These are phyloP conservation scores for Heliconius himera DNA, from an alignment of 1,140 invertebrate genomes.

Conservation along the genomic window DNA sequence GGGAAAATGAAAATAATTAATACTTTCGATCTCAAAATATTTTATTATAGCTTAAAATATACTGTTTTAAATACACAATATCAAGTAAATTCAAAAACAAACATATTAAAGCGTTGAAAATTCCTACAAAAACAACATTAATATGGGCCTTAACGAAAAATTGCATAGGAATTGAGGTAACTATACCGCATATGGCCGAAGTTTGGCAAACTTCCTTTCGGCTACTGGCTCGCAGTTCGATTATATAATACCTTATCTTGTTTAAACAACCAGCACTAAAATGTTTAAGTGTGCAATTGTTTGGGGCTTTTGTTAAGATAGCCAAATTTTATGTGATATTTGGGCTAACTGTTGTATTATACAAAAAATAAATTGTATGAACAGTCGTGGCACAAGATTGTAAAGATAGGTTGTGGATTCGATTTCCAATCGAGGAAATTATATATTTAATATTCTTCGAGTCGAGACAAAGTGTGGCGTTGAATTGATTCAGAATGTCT, in stretches of 20 bases:
- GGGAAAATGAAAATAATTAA: no score
- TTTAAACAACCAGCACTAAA: slow-evolving; percentile 18
- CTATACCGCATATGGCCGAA: slow-evolving; percentile 44
- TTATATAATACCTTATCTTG: slow-evolving; percentile 30
- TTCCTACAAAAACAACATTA: slow-evolving; percentile 31
- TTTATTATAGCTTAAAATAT: background rate
- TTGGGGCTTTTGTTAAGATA: slow-evolving; percentile 2
- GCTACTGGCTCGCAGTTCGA: slow-evolving; percentile 35
- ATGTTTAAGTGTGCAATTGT: slow-evolving; percentile 4
- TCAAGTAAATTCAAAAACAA: background rate
- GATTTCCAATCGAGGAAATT: no score
- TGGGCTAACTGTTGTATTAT: background rate
- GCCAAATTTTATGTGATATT: slow-evolving; percentile 7
- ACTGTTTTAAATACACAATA: background rate
- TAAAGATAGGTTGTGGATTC: no score
- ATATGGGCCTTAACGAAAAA: slow-evolving; percentile 37
- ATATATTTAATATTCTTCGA: no score
- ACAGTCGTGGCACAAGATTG: no score
- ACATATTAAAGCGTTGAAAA: slow-evolving; percentile 28
- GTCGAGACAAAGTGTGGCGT: no score
- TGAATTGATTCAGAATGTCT: no score
- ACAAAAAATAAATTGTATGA: background rate
- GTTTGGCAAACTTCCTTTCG: slow-evolving; percentile 56
- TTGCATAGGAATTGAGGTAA: slow-evolving; percentile 46
- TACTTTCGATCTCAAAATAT: no score